Percentiles rank a stretch among this genome's conserved stretches.
Conservation (phyloP, 2,797 vertebrate genomes). For the Mormyrops attenuatus region DNA sequence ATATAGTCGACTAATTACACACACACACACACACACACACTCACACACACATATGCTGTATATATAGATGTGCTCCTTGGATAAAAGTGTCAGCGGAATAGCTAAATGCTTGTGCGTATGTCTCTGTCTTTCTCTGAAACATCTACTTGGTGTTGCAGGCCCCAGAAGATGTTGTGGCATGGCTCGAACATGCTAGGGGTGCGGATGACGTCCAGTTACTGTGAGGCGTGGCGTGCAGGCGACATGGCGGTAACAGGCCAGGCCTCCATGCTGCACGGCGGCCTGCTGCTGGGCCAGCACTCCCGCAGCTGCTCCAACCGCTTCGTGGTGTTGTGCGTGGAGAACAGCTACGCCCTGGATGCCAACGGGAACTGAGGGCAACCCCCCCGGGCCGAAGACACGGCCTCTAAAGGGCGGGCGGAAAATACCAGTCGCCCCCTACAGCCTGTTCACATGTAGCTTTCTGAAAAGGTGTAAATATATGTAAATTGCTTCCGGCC, state of each 20-base stretch:
- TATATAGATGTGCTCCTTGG: neutral
- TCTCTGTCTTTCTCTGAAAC: neutral
- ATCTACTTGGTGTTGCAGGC: constrained; percentile 59
- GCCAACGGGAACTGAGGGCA: constrained; percentile 47
- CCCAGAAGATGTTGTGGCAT: constrained; percentile 88
- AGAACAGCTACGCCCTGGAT: constrained; percentile 71
- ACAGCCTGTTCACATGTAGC: constrained; percentile 37
- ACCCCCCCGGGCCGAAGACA: neutral
- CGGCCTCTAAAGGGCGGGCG: neutral
- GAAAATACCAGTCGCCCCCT: constrained; percentile 5
- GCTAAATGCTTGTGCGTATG: neutral
- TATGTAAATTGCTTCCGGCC: constrained; percentile 48
- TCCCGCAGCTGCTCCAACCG: constrained; percentile 79
- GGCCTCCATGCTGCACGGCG: constrained; percentile 75
- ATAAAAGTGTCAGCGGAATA: neutral
- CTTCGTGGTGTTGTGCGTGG: constrained; percentile 87
- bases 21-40: neutral
- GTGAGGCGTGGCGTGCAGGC: constrained; percentile 81
- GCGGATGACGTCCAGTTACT: constrained; percentile 77
- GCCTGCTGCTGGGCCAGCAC: constrained; percentile 82
- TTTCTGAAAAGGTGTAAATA: constrained; percentile 65
- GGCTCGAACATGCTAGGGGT: constrained; percentile 74
- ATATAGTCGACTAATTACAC: neutral
- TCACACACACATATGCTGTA: neutral
- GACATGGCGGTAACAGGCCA: constrained; percentile 72